Percentiles rank a stretch among this genome's conserved stretches.
phyloP scores from a whole-genome alignment of 2,797 vertebrate genomes.

The Rhynchotus rufescens region DNA sequence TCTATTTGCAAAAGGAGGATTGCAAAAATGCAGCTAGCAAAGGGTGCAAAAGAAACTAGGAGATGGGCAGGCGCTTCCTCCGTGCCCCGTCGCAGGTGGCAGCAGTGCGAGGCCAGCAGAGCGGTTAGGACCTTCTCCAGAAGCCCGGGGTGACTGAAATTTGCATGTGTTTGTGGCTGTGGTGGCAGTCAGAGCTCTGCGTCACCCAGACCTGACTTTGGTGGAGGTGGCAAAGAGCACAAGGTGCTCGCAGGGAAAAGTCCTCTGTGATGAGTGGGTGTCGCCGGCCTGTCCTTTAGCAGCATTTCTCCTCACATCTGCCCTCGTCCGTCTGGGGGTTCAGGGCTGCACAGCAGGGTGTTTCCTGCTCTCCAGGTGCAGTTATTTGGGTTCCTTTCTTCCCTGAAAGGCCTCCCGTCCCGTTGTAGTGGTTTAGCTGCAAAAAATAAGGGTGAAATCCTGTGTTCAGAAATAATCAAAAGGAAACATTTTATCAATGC shows the following conservation, averaged over 20 bases:
- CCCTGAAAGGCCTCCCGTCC: not conserved
- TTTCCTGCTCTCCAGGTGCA: not conserved
- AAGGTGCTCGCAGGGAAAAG: not conserved
- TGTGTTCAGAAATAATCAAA: not conserved
- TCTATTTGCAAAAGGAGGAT: not conserved
- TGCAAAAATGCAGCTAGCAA: not conserved
- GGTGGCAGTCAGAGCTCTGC: not conserved
- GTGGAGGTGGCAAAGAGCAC: not conserved
- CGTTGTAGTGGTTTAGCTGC: not conserved
- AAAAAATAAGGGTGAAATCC: not conserved
- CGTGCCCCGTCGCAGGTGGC: not conserved
- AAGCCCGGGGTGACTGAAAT: not conserved
- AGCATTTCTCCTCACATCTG: fast-evolving
- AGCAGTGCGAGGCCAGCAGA: fast-evolving
- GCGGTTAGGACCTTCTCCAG: fast-evolving
- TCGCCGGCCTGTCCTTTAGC: not conserved
- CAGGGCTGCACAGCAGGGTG: not conserved
- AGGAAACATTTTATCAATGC: fast-evolving
- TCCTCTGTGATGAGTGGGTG: fast-evolving
- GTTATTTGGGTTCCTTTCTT: not conserved
- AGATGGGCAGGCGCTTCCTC: not conserved
- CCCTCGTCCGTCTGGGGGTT: fast-evolving
- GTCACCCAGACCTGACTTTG: not conserved
- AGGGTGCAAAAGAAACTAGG: not conserved
- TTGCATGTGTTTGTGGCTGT: not conserved